Conservation (phyloP, 1,140 invertebrate species). For the Mizuhopecten yessoensis region DNA sequence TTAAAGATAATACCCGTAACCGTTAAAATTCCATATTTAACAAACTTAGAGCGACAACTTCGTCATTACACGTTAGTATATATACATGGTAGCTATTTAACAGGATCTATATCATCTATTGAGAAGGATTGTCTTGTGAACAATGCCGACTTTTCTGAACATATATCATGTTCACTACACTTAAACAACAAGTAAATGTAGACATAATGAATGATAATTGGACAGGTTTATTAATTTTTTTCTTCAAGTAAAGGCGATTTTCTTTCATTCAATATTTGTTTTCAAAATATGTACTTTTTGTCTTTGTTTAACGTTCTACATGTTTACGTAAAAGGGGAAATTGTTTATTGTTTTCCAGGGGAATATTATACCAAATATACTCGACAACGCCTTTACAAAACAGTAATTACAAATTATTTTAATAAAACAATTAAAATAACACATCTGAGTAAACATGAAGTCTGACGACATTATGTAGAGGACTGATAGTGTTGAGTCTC, state of each 20-base stretch:
- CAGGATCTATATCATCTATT: neutral
- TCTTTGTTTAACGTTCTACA: neutral
- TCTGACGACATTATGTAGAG: neutral
- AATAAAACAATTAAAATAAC: neutral
- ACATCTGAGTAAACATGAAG: conserved; percentile 10
- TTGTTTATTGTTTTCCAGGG: neutral
- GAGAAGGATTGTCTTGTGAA: neutral
- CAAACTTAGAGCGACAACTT: neutral
- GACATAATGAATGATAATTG: neutral
- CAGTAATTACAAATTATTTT: neutral
- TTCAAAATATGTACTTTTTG: neutral
- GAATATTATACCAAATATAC: neutral
- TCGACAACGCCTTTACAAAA: conserved; percentile 31
- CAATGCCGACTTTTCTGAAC: neutral
- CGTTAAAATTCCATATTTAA: neutral
- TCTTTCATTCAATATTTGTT: neutral
- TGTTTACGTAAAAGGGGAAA: neutral
- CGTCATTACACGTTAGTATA: neutral
- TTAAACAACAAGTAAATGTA: neutral
- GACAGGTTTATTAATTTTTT: conserved; percentile 9
- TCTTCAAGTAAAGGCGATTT: neutral
- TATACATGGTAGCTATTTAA: neutral
- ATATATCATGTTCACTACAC: neutral
- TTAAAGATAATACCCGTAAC: neutral
- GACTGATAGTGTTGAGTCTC: neutral